Evolutionary conservation across 2,113 vertebrate species (phyloP), one percentile per base, ranked within the genome.

Genomic region (Ardeotis arabs): DNA sequence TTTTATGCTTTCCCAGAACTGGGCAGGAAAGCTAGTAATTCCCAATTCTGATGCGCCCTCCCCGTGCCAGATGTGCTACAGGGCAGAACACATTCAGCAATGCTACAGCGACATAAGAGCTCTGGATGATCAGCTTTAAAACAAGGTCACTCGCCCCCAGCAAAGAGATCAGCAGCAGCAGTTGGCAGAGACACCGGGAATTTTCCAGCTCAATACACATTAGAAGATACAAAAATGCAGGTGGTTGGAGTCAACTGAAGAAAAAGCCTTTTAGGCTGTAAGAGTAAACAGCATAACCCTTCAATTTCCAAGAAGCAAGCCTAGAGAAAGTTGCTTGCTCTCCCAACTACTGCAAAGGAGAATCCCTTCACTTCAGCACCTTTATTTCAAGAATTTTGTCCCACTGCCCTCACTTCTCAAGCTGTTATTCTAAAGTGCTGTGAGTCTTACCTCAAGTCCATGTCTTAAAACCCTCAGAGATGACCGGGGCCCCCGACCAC

Each of bases 391-490:
- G 4, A 23, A 45, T 24, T 60, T 64, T 16, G 37, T 64, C 58
- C 14, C 28, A 20, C 5, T 2, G 1, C 11, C 18, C 33, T 41
- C 2, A 3, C 35, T 5, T 58, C 63, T 59, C 12, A 69, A 66
- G 15, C 20, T 50, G 21, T n/a, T 79, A 12, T 60, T 33, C 16
- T 17, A 0, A 70, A 33, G 5, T 23, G 35, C 9, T 78, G 49
- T 6, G 66, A 58, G 20, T 77, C 96, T 97, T 97, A 99, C 99
- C 99, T 99, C 99, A 62, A 99, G 98, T 82, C 99, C 99, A 27
- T 99, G 99, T 63, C 99, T 98, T 37, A 99, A 97, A 88, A 99
- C 99, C 93, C 99, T 98, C 56, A 99, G 96, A 56, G 99, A 99
- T 0, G 99, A 99, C 68, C 98, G 97, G 12, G 99, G 99, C 14